Base-by-base conservation (phyloP, 2,113 vertebrate genomes). In the Lontra canadensis region DNA sequence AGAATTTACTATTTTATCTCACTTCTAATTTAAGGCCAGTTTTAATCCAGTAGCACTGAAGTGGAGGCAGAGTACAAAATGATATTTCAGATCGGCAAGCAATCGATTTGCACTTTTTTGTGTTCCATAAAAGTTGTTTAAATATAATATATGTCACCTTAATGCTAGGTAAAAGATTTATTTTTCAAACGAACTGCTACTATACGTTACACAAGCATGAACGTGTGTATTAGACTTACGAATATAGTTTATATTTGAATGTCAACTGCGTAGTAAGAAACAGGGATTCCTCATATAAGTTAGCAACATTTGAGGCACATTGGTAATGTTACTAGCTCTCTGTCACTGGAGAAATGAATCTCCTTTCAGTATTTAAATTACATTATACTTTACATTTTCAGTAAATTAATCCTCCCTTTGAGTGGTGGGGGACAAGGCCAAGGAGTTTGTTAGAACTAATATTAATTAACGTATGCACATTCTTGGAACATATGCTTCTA, bases 321-420 rank as follows among this genome's bases (percentile, higher is more conserved):
- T 36, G 97, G 13, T 92, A 42, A 82, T 36, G 29, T 81, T 79
- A 55, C 13, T 59, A 74, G 71, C 49, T 76, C 88, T 79, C 69
- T 82, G 29, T 59, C 49, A 83, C 42, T 79, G 44, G 67, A 83
- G 69, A 65, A 94, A 91, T 31, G 79, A 87, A 78, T 85, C 26
- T 86, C 55, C 1, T 84, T 59, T 96, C 61, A 55, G 2, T 83
- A 78, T 94, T 96, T 93, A 55, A 63, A 76, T 86, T 49, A 59
- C 87, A 23, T 83, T 90, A 96, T 93, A 76, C 55, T 96, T 98
- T 11, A 29, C 1, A 7, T 94, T 96, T 97, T 85, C n/a, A 42
- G 49, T 74, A 39, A 94, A 88, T 79, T 17, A 79, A n/a, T 71
- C 31, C 20, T 96, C 94, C 39, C 73, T 96, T 91, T 88, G 52